Percentiles rank a stretch among this genome's conserved stretches.
These are phyloP conservation scores for Oreochromis grahami DNA, from an alignment of 2,797 vertebrate genomes.

Conservation along the genomic window DNA sequence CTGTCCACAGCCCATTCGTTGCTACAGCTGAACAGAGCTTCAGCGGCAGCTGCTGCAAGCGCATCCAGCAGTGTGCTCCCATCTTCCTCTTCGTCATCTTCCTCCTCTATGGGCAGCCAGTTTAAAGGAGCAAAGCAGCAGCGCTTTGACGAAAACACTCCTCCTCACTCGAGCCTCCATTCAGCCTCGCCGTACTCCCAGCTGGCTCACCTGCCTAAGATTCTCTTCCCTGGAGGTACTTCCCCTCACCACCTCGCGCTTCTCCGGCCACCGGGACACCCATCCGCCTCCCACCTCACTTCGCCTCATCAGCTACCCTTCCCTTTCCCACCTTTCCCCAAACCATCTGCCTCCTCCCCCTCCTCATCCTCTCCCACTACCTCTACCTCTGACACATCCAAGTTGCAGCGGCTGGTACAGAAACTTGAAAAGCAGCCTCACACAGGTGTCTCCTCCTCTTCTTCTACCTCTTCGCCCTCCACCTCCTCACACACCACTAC, in stretches of 20 bases:
- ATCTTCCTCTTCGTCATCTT: slow-evolving; percentile 63
- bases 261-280: slow-evolving; percentile 62
- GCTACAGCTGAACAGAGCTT: slow-evolving; percentile 78
- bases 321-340: slow-evolving; percentile 80
- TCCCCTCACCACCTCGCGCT: slow-evolving; percentile 76
- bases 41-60: slow-evolving; percentile 62
- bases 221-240: slow-evolving; percentile 78
- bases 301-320: slow-evolving; percentile 76
- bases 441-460: slow-evolving; percentile 24
- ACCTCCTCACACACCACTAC: slow-evolving; percentile 39
- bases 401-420: slow-evolving; percentile 89
- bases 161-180: slow-evolving; percentile 73
- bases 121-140: slow-evolving; percentile 78
- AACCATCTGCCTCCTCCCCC: slow-evolving; percentile 69
- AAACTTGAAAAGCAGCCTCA: slow-evolving; percentile 87
- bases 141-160: slow-evolving; percentile 82
- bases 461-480: slow-evolving; percentile 43
- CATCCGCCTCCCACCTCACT: slow-evolving; percentile 68
- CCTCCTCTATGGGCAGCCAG: slow-evolving; percentile 67
- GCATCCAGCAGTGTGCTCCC: slow-evolving; percentile 52
- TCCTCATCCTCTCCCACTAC: slow-evolving; percentile 71
- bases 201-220: slow-evolving; percentile 80
- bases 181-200: slow-evolving; percentile 76
- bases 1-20: slow-evolving; percentile 81
- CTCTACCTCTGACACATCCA: slow-evolving; percentile 85